Evolutionary conservation across 2,888 invertebrate species (phyloP), one percentile per base, ranked within the genome.

Genomic region (Dione vanillae): DNA sequence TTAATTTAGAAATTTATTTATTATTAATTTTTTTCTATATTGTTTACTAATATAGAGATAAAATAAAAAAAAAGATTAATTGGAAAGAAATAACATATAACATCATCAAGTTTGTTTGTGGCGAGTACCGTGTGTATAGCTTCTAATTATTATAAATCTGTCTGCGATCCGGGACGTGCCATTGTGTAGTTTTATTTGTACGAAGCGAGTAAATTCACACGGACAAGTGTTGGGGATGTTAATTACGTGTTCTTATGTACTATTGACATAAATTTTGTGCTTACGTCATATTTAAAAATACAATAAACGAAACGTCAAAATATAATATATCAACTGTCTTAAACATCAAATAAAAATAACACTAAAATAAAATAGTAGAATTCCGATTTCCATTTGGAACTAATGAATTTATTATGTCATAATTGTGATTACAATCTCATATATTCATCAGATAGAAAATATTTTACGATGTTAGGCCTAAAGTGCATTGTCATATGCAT

Each of bases 71-170:
- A 27, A 27, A 3, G 2, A 27, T 27, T 27, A 5, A 27, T 2
- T 27, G 27, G 27, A 5, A 27, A n/a, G n/a, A 27, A 27, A 40
- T 20, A 11, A 1, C 7, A 6, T 1, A 12, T 27, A 49, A 11
- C 6, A 49, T 19, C 5, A 1, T 49, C 69, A 68, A 70, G 74
- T 52, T 69, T 16, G 37, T 47, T 45, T 0, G 1, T 19, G 68
- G n/a, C 2, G 8, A 2, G 3, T 54, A 0, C 82, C 35, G 86
- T 89, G 82, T 86, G 88, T 89, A 78, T 78, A 65, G 16, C 72
- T 78, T 82, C 86, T 92, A 91, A 92, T 92, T 92, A 92, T 90
- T 91, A 88, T 90, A 91, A 92, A 92, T 92, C 91, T 87, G 90
- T 92, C 92, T 83, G 76, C 88, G 80, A 78, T 78, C 81, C 78